Conservation (phyloP, 2,888 invertebrate species). For the Cheilosia impressa region DNA sequence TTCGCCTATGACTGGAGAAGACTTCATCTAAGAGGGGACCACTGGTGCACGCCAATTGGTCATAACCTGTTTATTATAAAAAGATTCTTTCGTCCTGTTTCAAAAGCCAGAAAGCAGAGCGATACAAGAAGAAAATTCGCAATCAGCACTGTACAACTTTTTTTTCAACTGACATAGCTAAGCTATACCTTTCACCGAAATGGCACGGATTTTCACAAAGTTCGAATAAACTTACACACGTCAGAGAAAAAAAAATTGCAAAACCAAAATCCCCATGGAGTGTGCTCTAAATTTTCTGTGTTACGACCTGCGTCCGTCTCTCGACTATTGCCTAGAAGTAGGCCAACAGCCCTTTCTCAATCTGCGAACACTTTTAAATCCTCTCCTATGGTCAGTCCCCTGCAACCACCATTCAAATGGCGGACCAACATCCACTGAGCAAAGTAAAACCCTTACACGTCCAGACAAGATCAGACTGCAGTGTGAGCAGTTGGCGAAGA, state of each 20-base stretch:
- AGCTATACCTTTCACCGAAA: no score
- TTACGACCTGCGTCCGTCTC: conserved; percentile 23
- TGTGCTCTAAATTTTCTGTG: conserved; percentile 18
- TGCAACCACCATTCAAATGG: background rate
- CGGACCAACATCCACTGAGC: background rate
- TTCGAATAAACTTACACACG: no score
- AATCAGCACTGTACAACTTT: no score
- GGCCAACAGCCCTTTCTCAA: background rate
- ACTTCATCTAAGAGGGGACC: no score
- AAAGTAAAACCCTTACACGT: background rate
- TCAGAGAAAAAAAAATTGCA: background rate
- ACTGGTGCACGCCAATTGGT: no score
- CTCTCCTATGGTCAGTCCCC: background rate
- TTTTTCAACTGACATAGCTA: no score
- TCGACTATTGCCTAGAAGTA: conserved; percentile 3
- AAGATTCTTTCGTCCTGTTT: no score
- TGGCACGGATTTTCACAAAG: no score
- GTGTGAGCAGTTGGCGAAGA: background rate
- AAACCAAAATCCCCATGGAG: background rate
- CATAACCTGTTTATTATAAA: no score
- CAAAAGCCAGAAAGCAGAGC: no score
- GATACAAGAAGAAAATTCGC: no score
- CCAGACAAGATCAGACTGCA: background rate
- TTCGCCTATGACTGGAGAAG: no score
- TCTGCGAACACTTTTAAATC: background rate